These are phyloP conservation scores for Dusona sp. DNA, from an alignment of 2,888 invertebrate genomes.

Conservation along the genomic window DNA sequence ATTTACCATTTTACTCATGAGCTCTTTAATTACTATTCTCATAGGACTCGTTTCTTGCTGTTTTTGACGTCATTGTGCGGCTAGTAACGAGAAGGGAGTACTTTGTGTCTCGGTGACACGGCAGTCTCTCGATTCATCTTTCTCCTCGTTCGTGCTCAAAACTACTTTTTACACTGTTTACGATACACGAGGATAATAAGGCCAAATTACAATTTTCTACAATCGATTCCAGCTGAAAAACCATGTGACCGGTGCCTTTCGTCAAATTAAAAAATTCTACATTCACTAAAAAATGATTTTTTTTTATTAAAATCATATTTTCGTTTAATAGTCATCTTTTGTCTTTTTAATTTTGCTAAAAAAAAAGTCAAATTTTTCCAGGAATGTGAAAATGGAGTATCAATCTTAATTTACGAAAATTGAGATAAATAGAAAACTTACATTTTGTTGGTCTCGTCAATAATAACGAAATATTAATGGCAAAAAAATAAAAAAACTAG, in stretches of 20 bases:
- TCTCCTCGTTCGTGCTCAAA: slow-evolving; percentile 2
- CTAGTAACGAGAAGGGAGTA: neutral
- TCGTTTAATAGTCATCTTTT: neutral
- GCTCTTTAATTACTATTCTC: neutral
- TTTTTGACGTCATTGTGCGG: neutral
- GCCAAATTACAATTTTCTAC: neutral
- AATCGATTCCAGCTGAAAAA: neutral
- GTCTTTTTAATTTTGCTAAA: neutral
- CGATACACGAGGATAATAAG: neutral
- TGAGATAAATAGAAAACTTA: too few species aligned
- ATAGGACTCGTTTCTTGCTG: neutral
- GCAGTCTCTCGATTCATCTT: neutral
- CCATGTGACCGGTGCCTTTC: neutral
- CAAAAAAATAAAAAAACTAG: too few species aligned
- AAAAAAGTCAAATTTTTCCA: neutral
- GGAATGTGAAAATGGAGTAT: too few species aligned
- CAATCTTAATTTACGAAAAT: too few species aligned
- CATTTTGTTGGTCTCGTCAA: too few species aligned
- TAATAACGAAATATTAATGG: too few species aligned
- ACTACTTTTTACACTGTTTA: neutral
- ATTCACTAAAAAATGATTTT: neutral
- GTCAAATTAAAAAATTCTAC: neutral
- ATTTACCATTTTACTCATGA: neutral
- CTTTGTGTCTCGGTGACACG: slow-evolving; percentile 4
- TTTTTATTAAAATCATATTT: neutral